phyloP scores from a whole-genome alignment of 2,888 invertebrate species.

The Synanthedon vespiformis region DNA sequence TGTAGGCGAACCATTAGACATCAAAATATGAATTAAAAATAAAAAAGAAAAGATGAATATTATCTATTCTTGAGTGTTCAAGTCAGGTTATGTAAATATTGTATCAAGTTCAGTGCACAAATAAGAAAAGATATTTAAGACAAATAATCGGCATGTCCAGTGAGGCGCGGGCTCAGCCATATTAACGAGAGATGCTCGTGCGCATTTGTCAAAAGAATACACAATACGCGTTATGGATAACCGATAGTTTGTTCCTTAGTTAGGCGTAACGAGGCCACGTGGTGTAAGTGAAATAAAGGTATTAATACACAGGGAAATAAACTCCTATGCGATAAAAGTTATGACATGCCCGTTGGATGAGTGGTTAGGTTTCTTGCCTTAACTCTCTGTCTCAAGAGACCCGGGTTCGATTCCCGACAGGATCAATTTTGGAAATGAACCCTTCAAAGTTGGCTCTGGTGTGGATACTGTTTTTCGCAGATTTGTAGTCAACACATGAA shows the following conservation, averaged over 20 bases:
- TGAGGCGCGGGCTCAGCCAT: constrained; percentile 7
- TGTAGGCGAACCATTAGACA: too few relatives aligned
- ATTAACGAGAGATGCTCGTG: constrained; percentile 39
- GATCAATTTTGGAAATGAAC: too few relatives aligned
- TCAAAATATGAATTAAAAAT: too few relatives aligned
- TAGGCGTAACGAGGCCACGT: constrained; percentile 36
- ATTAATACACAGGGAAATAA: constrained; percentile 16
- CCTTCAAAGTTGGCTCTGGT: too few relatives aligned
- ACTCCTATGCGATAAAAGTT: too few relatives aligned
- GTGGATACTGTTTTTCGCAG: too few relatives aligned
- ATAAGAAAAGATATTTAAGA: constrained; percentile 10
- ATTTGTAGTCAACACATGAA: too few relatives aligned
- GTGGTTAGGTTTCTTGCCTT: too few relatives aligned
- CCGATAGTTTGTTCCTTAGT: constrained; percentile 61
- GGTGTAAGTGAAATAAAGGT: constrained; percentile 16
- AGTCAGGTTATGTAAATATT: background rate
- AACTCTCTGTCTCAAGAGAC: too few relatives aligned
- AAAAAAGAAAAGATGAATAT: too few relatives aligned
- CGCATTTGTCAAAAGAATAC: constrained; percentile 60
- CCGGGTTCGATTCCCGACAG: too few relatives aligned
- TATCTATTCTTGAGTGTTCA: background rate
- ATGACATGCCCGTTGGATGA: too few relatives aligned
- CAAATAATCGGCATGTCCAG: constrained; percentile 30
- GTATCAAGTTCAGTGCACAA: background rate
- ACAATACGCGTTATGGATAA: constrained; percentile 65